Conservation (phyloP, 2,113 vertebrate genomes). For the Otis tarda region DNA sequence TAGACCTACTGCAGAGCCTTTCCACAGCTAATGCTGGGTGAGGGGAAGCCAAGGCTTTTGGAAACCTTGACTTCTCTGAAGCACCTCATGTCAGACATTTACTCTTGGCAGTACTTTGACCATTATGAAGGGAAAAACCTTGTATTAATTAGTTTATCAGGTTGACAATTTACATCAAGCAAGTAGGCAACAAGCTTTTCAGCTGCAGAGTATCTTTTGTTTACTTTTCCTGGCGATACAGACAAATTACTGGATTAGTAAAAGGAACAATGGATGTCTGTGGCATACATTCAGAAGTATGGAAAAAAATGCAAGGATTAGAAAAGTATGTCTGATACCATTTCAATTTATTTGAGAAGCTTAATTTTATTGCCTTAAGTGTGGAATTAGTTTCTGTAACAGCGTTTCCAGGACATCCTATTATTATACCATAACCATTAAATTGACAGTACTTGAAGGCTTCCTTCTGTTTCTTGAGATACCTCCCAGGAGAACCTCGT, state of each 20-base stretch:
- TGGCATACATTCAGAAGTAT: neutral
- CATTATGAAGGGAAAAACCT: neutral
- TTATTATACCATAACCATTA: neutral
- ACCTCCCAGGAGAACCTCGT: neutral
- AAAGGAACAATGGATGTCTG: neutral
- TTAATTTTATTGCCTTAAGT: neutral
- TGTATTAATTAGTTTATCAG: neutral
- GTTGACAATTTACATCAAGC: neutral
- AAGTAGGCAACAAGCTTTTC: neutral
- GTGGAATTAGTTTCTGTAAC: neutral
- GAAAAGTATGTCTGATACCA: neutral
- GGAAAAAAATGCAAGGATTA: neutral
- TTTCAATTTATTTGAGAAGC: neutral
- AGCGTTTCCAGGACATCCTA: neutral
- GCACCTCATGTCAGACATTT: neutral
- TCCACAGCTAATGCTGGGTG: accelerated
- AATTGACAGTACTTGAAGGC: neutral
- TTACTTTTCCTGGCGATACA: neutral
- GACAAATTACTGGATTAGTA: neutral
- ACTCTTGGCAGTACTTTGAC: neutral
- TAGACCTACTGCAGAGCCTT: neutral
- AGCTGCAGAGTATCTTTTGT: neutral
- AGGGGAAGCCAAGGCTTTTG: neutral
- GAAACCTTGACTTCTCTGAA: neutral
- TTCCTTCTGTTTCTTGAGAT: neutral